Evolutionary conservation across 2,797 vertebrate genomes (phyloP).

Genomic region (Uromys caudimaculatus): DNA sequence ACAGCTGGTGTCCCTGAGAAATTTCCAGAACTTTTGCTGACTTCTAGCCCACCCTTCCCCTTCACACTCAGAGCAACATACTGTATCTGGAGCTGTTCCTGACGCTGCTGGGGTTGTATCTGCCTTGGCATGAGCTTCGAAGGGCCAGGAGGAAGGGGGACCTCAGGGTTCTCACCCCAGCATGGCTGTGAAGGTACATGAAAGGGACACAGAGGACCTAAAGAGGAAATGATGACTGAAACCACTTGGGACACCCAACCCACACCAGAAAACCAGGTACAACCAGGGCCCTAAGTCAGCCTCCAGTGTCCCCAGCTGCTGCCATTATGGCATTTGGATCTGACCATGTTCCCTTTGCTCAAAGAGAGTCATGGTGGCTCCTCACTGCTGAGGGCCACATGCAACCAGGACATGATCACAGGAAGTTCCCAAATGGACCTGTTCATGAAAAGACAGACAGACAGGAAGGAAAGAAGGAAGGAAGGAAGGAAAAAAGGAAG

Average conservation of each 20-base stretch:
- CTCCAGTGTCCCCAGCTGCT: rapidly evolving
- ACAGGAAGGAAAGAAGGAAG: too few relatives aligned
- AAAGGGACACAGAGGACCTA: rapidly evolving
- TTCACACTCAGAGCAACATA: not conserved
- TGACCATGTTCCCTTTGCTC: rapidly evolving
- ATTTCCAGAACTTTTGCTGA: not conserved
- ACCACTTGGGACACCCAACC: rapidly evolving
- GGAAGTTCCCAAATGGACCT: not conserved
- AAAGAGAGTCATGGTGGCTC: not conserved
- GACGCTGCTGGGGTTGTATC: too few relatives aligned
- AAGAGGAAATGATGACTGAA: not conserved
- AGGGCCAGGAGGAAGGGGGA: not conserved
- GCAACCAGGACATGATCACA: not conserved
- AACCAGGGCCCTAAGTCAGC: rapidly evolving
- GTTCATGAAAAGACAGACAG: not conserved
- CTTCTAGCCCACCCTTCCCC: not conserved
- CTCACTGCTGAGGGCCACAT: not conserved
- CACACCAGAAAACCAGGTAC: not conserved
- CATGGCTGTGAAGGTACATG: too few relatives aligned
- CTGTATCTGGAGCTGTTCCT: rapidly evolving
- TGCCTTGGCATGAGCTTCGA: not conserved
- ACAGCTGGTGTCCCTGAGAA: slow-evolving; percentile 3
- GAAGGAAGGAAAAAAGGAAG: not conserved
- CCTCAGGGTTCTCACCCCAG: rapidly evolving
- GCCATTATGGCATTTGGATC: rapidly evolving